Evolutionary conservation across 2,888 invertebrate species (phyloP), one percentile per base, ranked within the genome.

Genomic region (Elaeidobius kamerunicus): DNA sequence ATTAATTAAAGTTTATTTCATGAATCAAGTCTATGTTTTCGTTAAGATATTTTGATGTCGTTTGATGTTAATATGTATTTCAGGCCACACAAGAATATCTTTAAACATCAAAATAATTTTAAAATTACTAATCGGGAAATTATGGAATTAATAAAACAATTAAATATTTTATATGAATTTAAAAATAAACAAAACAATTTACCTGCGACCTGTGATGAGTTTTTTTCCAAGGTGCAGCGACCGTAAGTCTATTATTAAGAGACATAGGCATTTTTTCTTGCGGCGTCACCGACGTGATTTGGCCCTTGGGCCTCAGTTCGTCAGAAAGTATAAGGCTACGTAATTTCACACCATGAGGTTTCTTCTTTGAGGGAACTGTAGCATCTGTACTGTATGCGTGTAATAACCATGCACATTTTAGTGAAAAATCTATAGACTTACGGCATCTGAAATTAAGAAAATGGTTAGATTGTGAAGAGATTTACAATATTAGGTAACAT

Each of bases 341-440:
- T 62, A 88, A 75, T 72, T 86, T 86, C 66, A 88, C 78, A 62
- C 86, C 85, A 69, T 84, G 84, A 34, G 86, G 85, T 71, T 85
- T 86, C 72, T 82, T 85, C 70, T 84, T 84, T 48, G 82, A 81
- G 48, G 83, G 81, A 59, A 79, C 70, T 56, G 79, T 77, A 51
- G 80, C 79, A 69, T 87, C 91, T 30, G 88, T 84, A 61, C 90
- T 88, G 72, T 92, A 96, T 16, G 99, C 96, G 65, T 96, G 94
- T 68, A 99, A 77, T 47, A 99, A 78, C 98, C 98, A 99, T 67
- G 94, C 89, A 70, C 96, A 88, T 73, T 93, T 88, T 62, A 99
- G 79, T 36, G 97, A 93, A 75, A 99, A 99, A 76, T 97, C 95
- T 55, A 92, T 91, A 61, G 94, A 93, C 72, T 87, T 84, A 67